Percentiles rank a stretch among this genome's conserved stretches.
Evolutionary conservation across 2,797 vertebrate genomes (phyloP).

Genomic region (Linurgus olivaceus): DNA sequence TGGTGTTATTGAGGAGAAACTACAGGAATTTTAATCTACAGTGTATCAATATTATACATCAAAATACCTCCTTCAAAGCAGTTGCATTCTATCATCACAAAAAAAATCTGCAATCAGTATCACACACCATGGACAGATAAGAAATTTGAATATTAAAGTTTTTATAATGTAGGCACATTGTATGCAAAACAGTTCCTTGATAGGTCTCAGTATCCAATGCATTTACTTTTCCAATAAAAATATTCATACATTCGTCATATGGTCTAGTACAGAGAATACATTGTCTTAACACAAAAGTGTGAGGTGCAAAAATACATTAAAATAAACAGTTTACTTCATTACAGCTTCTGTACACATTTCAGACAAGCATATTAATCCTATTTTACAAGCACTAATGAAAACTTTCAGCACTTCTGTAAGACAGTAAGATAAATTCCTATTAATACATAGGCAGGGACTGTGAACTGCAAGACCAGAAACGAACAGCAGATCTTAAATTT

Average conservation of each 20-base stretch:
- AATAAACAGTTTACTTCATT: not conserved
- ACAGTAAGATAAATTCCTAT: not conserved
- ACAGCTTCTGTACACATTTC: not conserved
- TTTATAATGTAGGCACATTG: not conserved
- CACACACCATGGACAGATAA: not conserved
- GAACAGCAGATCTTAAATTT: not conserved
- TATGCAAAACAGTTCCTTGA: not conserved
- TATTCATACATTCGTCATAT: not conserved
- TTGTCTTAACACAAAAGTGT: not conserved
- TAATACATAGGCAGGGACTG: not conserved
- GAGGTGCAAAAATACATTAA: not conserved
- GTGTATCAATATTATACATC: not conserved
- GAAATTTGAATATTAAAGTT: not conserved
- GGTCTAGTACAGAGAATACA: not conserved
- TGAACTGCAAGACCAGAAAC: not conserved
- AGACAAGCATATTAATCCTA: not conserved
- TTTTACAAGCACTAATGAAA: constrained; percentile 16
- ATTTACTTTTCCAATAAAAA: not conserved
- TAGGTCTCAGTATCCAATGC: not conserved
- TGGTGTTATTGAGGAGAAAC: not conserved
- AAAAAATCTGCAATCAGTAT: not conserved
- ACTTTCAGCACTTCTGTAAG: not conserved
- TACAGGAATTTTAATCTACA: not conserved
- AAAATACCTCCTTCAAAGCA: not conserved
- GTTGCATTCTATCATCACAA: not conserved